These are phyloP conservation scores for Rachycentron canadum DNA, from an alignment of 2,797 vertebrate species.

Conservation along the genomic window DNA sequence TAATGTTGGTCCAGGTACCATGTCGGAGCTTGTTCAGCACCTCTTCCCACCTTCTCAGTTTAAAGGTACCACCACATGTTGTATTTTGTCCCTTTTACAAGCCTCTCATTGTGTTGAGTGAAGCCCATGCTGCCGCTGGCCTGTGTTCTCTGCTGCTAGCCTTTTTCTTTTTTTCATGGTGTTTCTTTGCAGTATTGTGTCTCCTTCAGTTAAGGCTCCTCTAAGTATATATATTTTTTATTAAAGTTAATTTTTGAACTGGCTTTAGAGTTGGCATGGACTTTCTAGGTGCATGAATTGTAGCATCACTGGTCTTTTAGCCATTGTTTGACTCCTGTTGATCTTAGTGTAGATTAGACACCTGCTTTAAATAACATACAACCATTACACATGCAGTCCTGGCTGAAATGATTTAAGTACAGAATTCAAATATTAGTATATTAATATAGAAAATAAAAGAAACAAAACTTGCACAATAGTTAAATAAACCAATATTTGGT, in stretches of 20 bases:
- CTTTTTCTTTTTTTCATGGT: slow-evolving; percentile 14
- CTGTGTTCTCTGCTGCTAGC: slow-evolving; percentile 39
- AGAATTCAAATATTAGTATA: too few species aligned
- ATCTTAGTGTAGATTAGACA: neutral
- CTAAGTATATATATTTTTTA: neutral
- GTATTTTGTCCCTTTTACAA: slow-evolving; percentile 14
- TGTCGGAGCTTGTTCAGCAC: slow-evolving; percentile 89
- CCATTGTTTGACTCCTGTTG: slow-evolving; percentile 1
- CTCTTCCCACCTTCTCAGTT: slow-evolving; percentile 89
- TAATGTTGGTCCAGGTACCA: slow-evolving; percentile 85
- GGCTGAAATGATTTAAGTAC: too few species aligned
- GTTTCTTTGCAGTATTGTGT: slow-evolving; percentile 36
- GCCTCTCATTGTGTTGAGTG: slow-evolving; percentile 16
- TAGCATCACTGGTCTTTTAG: slow-evolving; percentile 4
- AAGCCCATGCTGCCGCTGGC: slow-evolving; percentile 37
- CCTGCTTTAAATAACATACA: neutral
- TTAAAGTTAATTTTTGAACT: slow-evolving; percentile 22
- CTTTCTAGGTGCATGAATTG: slow-evolving; percentile 40
- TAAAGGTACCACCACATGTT: slow-evolving; percentile 84
- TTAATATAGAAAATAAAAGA: too few species aligned
- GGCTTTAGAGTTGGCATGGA: slow-evolving; percentile 40
- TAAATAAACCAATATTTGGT: neutral
- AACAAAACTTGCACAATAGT: too few species aligned
- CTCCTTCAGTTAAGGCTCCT: slow-evolving; percentile 24
- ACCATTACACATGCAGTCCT: neutral